A percentile compares a stretch with the other conserved stretches of the same genome.
phyloP scores from a whole-genome alignment of 2,888 invertebrate genomes.

The Plusia festucae region DNA sequence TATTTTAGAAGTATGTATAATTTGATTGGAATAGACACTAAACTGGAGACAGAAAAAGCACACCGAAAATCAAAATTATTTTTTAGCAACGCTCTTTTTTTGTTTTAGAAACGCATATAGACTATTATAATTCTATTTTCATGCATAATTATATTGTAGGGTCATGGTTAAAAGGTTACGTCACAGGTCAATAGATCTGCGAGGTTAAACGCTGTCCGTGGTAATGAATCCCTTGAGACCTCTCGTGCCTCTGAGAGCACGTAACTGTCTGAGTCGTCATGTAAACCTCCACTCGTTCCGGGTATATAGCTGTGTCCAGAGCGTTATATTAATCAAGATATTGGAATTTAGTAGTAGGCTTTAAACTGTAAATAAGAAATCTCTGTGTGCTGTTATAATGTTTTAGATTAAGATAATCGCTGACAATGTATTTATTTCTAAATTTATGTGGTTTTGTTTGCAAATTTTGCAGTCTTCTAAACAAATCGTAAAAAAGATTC shows the following conservation, averaged over 20 bases:
- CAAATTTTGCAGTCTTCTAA: too few species aligned
- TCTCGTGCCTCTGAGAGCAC: not conserved
- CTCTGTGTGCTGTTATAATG: too few species aligned
- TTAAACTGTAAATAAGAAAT: not conserved
- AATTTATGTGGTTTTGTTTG: too few species aligned
- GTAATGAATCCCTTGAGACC: constrained; percentile 7
- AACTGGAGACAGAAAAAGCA: too few species aligned
- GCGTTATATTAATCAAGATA: not conserved
- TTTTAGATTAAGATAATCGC: too few species aligned
- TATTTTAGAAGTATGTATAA: too few species aligned
- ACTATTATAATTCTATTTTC: not conserved
- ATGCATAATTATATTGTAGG: too few species aligned
- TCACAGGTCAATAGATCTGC: constrained; percentile 5
- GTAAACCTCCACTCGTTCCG: not conserved
- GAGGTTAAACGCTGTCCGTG: constrained; percentile 4
- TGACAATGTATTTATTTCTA: too few species aligned
- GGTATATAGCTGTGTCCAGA: not conserved
- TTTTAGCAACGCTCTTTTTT: too few species aligned
- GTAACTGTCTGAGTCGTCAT: constrained; percentile 2
- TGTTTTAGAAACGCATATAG: not conserved
- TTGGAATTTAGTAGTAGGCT: not conserved
- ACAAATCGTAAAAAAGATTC: too few species aligned
- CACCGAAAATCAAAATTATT: too few species aligned
- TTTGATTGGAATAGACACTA: too few species aligned
- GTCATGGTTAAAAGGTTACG: constrained; percentile 6